phyloP scores from a whole-genome alignment of 2,888 invertebrate species.

The Apodemia hepburni region DNA sequence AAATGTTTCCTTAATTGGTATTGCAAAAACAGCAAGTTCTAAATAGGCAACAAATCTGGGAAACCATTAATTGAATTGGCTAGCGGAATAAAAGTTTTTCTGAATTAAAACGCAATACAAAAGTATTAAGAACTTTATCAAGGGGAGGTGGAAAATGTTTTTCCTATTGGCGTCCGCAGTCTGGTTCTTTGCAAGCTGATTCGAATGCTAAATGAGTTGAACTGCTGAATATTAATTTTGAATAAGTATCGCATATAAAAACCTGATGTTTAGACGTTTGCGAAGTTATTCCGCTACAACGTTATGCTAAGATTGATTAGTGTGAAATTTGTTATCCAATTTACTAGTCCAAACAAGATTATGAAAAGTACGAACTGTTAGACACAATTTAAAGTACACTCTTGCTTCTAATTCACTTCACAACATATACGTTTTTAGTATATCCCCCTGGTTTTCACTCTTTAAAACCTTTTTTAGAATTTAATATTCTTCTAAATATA shows the following conservation, averaged over 20 bases:
- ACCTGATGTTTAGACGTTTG: too few relatives aligned
- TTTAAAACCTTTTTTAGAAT: too few relatives aligned
- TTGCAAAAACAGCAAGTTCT: conserved; percentile 17
- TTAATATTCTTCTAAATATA: too few relatives aligned
- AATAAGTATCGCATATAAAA: conserved; percentile 12
- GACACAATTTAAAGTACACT: too few relatives aligned
- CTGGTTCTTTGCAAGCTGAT: conserved; percentile 49
- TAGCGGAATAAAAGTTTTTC: conserved; percentile 31
- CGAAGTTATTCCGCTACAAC: too few relatives aligned
- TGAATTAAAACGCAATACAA: conserved; percentile 52
- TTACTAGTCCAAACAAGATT: too few relatives aligned
- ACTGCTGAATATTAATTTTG: conserved; percentile 33
- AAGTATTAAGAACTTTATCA: conserved; percentile 46
- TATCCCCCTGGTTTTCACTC: too few relatives aligned
- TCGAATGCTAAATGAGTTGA: conserved; percentile 49
- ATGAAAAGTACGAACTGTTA: too few relatives aligned
- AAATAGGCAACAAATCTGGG: conserved; percentile 24
- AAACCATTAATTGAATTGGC: conserved; percentile 29
- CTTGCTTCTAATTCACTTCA: too few relatives aligned
- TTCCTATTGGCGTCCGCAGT: conserved; percentile 45
- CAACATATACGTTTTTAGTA: too few relatives aligned
- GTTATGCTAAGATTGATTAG: too few relatives aligned
- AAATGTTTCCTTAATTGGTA: conserved; percentile 16
- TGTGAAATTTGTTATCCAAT: too few relatives aligned
- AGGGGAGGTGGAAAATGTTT: conserved; percentile 52